Percentiles rank a stretch among this genome's conserved stretches.
These are phyloP conservation scores for Scolopax rusticola DNA, from an alignment of 2,797 vertebrate genomes.

Conservation along the genomic window DNA sequence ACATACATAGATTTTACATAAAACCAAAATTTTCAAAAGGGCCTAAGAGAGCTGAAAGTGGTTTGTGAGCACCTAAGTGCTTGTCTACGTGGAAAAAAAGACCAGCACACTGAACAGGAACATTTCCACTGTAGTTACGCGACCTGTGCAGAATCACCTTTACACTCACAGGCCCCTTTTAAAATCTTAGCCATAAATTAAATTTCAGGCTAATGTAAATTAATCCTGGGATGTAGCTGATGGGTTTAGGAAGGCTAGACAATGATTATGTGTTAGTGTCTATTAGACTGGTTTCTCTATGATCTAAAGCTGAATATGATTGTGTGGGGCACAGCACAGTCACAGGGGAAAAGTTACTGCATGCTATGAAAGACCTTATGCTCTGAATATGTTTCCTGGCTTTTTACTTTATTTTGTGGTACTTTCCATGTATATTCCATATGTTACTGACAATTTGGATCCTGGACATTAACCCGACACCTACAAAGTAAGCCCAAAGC, in stretches of 20 bases:
- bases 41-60: neutral
- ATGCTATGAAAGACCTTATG: neutral
- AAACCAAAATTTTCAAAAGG: neutral
- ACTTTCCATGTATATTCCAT: neutral
- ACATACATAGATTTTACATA: neutral
- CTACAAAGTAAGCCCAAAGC: neutral
- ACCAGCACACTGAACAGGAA: neutral
- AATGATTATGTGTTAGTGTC: neutral
- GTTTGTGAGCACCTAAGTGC: neutral
- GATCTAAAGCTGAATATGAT: neutral
- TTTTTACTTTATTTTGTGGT: neutral
- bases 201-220: neutral
- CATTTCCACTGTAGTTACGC: accelerated
- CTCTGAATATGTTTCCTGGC: neutral
- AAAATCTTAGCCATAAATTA: neutral
- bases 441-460: neutral
- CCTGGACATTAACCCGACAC: neutral
- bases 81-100: neutral
- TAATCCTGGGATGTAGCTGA: neutral
- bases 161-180: neutral
- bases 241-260: neutral
- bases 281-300: neutral
- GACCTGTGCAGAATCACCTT: neutral
- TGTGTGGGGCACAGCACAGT: neutral
- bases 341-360: neutral